phyloP scores from a whole-genome alignment of 2,113 vertebrate species.

The Agapornis roseicollis region DNA sequence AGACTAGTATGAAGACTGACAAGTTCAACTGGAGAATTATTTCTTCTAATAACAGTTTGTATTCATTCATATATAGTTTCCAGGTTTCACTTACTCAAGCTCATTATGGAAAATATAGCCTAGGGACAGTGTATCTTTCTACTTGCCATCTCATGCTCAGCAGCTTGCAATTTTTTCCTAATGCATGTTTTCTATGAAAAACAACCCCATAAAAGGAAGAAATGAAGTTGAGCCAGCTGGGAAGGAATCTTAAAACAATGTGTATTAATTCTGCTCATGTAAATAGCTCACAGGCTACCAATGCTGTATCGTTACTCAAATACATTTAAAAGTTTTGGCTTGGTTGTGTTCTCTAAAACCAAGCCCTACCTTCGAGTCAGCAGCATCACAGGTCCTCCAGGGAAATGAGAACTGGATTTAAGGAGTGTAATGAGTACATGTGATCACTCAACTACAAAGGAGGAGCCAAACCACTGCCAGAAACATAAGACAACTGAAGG shows the following conservation, averaged over 20 bases:
- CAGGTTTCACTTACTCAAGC: not conserved
- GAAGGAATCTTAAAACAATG: not conserved
- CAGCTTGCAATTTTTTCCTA: not conserved
- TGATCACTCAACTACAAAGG: not conserved
- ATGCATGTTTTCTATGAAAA: not conserved
- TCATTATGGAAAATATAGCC: not conserved
- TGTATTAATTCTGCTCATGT: not conserved
- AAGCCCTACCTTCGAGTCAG: not conserved
- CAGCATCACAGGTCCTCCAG: not conserved
- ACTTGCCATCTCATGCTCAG: not conserved
- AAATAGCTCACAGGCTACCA: not conserved
- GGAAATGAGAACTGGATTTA: not conserved
- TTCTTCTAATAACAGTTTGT: not conserved
- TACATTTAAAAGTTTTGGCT: not conserved
- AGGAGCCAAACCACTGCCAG: not conserved
- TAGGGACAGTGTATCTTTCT: not conserved
- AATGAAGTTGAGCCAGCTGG: not conserved
- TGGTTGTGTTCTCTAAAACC: not conserved
- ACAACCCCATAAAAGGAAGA: not conserved
- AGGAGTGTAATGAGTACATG: not conserved
- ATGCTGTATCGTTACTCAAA: not conserved
- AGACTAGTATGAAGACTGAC: not conserved
- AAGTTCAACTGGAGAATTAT: not conserved
- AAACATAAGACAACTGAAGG: not conserved
- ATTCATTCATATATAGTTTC: not conserved